Percentiles rank a stretch among this genome's conserved stretches.
Conservation (phyloP, 2,888 invertebrate species). For the Philhelius pedissequus region DNA sequence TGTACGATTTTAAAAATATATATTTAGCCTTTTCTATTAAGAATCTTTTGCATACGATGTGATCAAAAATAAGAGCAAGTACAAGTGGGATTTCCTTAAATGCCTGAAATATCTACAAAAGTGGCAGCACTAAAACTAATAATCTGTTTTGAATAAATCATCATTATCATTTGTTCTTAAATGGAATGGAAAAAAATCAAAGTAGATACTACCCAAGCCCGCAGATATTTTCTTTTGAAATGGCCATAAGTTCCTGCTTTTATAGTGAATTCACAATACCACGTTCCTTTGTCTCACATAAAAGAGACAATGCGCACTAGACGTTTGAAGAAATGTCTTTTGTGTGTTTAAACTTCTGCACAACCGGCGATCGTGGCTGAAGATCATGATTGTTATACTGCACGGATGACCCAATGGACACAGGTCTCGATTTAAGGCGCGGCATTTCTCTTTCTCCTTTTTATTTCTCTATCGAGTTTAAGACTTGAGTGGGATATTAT, state of each 20-base stretch:
- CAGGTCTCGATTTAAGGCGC: conserved; percentile 39
- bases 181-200: neutral
- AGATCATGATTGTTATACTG: conserved; percentile 57
- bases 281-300: conserved; percentile 45
- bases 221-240: conserved; percentile 6
- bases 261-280: conserved; percentile 22
- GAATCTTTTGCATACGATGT: no score
- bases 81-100: no score
- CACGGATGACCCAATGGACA: conserved; percentile 63
- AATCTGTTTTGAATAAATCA: neutral
- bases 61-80: no score
- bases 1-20: no score
- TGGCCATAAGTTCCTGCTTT: neutral
- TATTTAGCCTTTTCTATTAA: no score
- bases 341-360: conserved; percentile 24
- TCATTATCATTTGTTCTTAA: neutral
- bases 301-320: conserved; percentile 26
- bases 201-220: neutral
- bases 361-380: conserved; percentile 36
- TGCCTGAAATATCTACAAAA: neutral
- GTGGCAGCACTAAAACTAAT: neutral
- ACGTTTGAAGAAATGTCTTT: conserved; percentile 39
- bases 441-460: conserved; percentile 33
- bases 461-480: conserved; percentile 22
- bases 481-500: conserved; percentile 2